Evolutionary conservation across 2,888 invertebrate species (phyloP), one percentile per base, ranked within the genome.

Genomic region (Andricus curvator): DNA sequence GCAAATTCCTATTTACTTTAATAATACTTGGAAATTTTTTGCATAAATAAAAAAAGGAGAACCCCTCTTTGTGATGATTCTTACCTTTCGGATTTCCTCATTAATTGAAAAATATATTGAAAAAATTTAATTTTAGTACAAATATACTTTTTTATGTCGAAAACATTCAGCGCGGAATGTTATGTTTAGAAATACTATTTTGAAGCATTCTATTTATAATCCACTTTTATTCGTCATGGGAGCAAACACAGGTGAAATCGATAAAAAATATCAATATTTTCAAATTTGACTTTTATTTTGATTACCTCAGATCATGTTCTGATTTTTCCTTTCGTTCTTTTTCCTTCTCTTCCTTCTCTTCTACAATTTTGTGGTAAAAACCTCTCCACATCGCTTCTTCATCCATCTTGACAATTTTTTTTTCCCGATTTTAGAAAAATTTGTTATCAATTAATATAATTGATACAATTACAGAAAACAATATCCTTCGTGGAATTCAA

Each of bases 311-410:
- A 37, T 70, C 76, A 64, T 84, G 80, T 8, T 84, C 81, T 29
- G 65, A 56, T 17, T 33, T 56, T 33, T 95, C 94, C 78, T 93
- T 88, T 80, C 95, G 95, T 33, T 87, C 87, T 90, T 95, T 95
- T 86, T 95, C 94, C 82, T 95, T 94, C 86, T 95, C 94, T 82
- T 96, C 91, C 89, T 95, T 95, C 79, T 95, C 95, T 80, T 87
- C 89, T 9, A 90, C 86, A 48, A 93, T 88, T 84, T 91, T 91
- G 9, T 91, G 88, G 88, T 96, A 96, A 89, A 96, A 95, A 82
- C 94, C 95, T 93, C 95, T 96, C 96, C 96, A 96, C 96, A 97
- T 96, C 17, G 94, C 93, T 90, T 97, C 96, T 93, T 97, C 96
- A 92, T 95, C 94, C 95, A 94, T 92, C 84, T 85, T 87, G n/a